phyloP scores from a whole-genome alignment of 2,797 vertebrate species.

The Hyperoplus immaculatus region DNA sequence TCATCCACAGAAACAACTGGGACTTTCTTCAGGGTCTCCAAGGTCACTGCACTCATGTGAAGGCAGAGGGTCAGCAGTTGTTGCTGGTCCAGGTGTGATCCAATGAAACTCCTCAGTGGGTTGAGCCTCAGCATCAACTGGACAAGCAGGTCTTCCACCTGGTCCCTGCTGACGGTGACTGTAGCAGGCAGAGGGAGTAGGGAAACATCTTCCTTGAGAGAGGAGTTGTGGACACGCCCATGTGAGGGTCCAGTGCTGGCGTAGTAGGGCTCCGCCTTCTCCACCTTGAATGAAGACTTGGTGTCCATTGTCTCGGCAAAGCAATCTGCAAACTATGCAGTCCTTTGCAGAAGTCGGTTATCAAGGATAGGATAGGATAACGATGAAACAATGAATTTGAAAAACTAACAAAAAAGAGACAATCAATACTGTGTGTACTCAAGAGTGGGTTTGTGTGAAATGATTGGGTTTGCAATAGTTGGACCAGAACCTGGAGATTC shows the following conservation, averaged over 20 bases:
- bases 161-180: conserved; percentile 4
- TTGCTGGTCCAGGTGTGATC: not conserved
- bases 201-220: not conserved
- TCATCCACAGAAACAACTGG: not conserved
- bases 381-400: not conserved
- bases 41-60: not conserved
- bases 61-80: not conserved
- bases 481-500: not conserved
- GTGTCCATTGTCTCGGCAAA: not conserved
- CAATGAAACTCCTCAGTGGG: not conserved
- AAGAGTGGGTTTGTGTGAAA: not conserved
- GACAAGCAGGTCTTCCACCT: not conserved
- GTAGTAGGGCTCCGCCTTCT: no score
- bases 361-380: not conserved
- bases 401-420: not conserved
- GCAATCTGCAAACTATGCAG: not conserved
- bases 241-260: not conserved
- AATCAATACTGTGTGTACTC: not conserved
- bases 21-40: conserved; percentile 1
- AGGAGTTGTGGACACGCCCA: not conserved
- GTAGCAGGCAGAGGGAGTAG: not conserved
- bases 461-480: not conserved
- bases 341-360: not conserved
- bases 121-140: conserved; percentile 3
- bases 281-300: not conserved